phyloP scores from a whole-genome alignment of 2,888 invertebrate genomes.

The Epicampocera succincta region DNA sequence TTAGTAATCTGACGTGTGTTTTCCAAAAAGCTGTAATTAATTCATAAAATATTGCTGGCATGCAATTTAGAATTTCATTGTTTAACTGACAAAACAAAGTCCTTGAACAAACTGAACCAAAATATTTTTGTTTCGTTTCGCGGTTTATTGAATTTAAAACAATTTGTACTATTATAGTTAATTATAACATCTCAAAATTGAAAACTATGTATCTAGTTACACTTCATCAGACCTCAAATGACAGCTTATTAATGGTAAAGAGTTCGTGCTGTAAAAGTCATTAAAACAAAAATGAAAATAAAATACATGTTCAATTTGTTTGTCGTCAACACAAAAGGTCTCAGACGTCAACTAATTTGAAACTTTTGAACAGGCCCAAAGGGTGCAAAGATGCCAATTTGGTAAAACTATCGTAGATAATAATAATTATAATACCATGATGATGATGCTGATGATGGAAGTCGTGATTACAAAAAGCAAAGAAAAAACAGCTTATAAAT shows the following conservation, averaged over 20 bases:
- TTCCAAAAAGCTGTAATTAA: no score
- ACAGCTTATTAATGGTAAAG: slow-evolving; percentile 53
- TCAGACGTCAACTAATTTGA: slow-evolving; percentile 18
- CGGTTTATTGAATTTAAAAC: no score
- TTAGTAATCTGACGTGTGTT: no score
- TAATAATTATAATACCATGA: slow-evolving; percentile 41
- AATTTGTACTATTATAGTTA: no score
- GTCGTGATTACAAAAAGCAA: slow-evolving; percentile 53
- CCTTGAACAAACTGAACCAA: no score
- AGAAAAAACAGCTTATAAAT: neutral
- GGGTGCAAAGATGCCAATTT: slow-evolving; percentile 14
- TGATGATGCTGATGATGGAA: slow-evolving; percentile 45
- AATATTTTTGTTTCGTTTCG: no score
- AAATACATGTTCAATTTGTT: slow-evolving; percentile 6
- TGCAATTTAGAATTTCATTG: no score
- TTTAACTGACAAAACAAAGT: no score
- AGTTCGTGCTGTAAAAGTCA: slow-evolving; percentile 25
- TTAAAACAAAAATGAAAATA: neutral
- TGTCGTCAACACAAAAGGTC: slow-evolving; percentile 20
- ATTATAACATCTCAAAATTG: no score
- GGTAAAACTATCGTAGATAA: slow-evolving; percentile 31
- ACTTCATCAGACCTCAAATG: slow-evolving; percentile 22
- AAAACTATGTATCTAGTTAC: no score
- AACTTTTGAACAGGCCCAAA: slow-evolving; percentile 19
- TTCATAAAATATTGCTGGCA: no score